phyloP scores from a whole-genome alignment of 2,797 vertebrate genomes.

The Steatocranus sp. region DNA sequence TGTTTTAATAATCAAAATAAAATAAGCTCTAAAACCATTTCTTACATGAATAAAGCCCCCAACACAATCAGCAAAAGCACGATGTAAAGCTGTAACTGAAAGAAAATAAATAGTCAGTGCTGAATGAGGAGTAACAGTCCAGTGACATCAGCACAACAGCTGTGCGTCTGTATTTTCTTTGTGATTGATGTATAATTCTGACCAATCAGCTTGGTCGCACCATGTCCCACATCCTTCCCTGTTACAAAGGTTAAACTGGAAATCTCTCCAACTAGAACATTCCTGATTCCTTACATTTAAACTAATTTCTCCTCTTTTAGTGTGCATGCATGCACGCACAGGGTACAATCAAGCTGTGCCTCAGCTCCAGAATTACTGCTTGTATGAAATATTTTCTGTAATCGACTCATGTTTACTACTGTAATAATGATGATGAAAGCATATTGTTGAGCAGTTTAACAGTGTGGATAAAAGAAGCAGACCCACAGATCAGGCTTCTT shows the following conservation, averaged over 20 bases:
- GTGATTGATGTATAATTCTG: neutral
- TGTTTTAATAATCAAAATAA: neutral
- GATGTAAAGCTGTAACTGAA: neutral
- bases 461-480: neutral
- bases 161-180: neutral
- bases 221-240: neutral
- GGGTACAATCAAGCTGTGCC: neutral
- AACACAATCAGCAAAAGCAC: neutral
- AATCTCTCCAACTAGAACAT: neutral
- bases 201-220: neutral
- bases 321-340: neutral
- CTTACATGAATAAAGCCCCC: neutral
- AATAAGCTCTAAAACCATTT: neutral
- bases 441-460: neutral
- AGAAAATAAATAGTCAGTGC: slow-evolving; percentile 4
- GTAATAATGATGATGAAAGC: neutral
- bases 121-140: neutral
- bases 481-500: neutral
- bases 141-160: neutral
- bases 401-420: neutral
- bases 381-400: neutral
- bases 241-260: neutral
- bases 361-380: neutral
- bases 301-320: neutral
- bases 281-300: neutral